Evolutionary conservation across 2,797 vertebrate genomes (phyloP).

Genomic region (Gymnothorax reevesii): DNA sequence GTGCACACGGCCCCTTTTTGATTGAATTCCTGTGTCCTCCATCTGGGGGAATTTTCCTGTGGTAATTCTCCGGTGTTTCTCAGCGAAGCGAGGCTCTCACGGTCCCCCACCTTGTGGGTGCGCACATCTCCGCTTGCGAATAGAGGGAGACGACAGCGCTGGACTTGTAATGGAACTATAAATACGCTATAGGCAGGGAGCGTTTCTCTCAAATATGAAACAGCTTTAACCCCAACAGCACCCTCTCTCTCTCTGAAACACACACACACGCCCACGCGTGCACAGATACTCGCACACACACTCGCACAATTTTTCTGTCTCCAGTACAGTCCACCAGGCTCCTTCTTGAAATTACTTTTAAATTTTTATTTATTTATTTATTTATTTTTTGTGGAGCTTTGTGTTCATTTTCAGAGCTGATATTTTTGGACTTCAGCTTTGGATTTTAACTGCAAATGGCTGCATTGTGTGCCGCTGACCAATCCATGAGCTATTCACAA

Average conservation of each 20-base stretch:
- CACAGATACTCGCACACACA: background rate
- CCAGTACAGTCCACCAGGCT: constrained; percentile 44
- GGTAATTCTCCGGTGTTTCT: constrained; percentile 30
- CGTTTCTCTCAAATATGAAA: constrained; percentile 41
- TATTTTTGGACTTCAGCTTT: constrained; percentile 14
- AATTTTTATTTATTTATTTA: too few species aligned
- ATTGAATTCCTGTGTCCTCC: constrained; percentile 38
- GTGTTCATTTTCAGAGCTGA: constrained; percentile 31
- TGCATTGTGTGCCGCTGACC: background rate
- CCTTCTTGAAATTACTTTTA: constrained; percentile 51
- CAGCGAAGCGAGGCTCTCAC: constrained; percentile 25
- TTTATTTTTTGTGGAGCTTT: background rate
- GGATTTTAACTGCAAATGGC: constrained; percentile 8
- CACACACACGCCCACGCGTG: background rate
- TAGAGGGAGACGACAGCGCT: background rate
- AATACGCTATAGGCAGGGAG: constrained; percentile 19
- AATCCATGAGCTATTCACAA: background rate
- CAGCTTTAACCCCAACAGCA: constrained; percentile 9
- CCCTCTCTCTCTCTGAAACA: background rate
- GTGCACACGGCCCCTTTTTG: background rate
- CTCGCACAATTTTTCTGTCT: background rate
- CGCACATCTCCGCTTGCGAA: background rate
- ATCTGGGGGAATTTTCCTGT: constrained; percentile 28
- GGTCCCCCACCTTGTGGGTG: constrained; percentile 1
- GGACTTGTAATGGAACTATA: constrained; percentile 30